These are phyloP conservation scores for Polypedilum pembai DNA, from an alignment of 1,140 invertebrate genomes.

Conservation along the genomic window DNA sequence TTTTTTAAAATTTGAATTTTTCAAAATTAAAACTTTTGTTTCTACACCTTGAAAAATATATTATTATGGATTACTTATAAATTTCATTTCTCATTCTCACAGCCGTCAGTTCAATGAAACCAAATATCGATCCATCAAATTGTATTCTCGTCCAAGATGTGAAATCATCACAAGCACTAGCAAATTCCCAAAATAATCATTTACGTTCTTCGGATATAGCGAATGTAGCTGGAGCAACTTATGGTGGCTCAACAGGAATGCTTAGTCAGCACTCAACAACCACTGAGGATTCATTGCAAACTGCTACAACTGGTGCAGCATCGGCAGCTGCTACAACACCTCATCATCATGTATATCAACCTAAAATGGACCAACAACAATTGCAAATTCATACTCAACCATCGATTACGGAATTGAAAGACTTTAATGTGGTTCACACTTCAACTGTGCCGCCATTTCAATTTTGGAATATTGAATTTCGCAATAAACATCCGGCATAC, in stretches of 20 bases:
- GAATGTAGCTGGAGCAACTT: constrained; percentile 46
- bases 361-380: constrained; percentile 46
- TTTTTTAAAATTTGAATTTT: no score
- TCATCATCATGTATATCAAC: constrained; percentile 54
- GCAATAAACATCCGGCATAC: constrained; percentile 79
- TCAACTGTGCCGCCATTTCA: constrained; percentile 77
- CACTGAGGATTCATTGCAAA: constrained; percentile 56
- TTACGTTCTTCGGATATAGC: not conserved
- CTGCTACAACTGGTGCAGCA: constrained; percentile 37
- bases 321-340: constrained; percentile 30
- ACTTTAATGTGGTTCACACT: constrained; percentile 71
- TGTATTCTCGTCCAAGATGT: constrained; percentile 84
- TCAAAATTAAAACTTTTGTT: no score
- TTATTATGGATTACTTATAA: no score
- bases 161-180: constrained; percentile 49
- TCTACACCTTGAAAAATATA: no score
- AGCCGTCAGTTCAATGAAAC: constrained; percentile 80
- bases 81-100: constrained; percentile 41
- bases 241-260: constrained; percentile 36
- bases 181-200: constrained; percentile 26
- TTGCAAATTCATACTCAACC: constrained; percentile 57
- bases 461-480: constrained; percentile 86
- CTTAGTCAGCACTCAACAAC: constrained; percentile 31
- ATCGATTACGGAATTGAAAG: constrained; percentile 69
- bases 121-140: constrained; percentile 72